Conservation (phyloP, 2,113 vertebrate species). For the Anser cygnoides region DNA sequence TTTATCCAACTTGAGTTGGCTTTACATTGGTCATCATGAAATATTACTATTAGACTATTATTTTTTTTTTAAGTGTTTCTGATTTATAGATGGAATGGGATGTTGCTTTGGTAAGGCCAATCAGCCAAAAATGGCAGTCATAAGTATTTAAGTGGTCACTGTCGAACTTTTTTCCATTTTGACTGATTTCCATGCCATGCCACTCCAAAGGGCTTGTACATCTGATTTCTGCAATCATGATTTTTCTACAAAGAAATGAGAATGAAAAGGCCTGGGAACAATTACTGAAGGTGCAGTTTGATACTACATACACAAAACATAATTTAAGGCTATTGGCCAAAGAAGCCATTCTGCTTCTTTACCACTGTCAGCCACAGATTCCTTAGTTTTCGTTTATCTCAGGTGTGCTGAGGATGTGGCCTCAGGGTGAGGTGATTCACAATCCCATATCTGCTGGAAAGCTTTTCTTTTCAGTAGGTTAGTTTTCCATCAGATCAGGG, state of each 20-base stretch:
- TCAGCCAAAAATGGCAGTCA: background rate
- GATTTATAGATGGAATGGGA: background rate
- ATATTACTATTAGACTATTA: background rate
- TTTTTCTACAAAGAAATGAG: background rate
- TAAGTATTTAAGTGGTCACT: background rate
- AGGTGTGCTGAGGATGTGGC: background rate
- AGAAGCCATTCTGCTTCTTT: background rate
- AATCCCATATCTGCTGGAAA: background rate
- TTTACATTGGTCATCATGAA: background rate
- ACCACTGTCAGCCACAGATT: background rate
- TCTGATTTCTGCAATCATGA: background rate
- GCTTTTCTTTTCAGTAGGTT: background rate
- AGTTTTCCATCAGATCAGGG: background rate
- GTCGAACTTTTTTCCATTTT: background rate
- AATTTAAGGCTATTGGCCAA: background rate
- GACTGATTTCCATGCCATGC: background rate
- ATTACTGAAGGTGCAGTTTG: background rate
- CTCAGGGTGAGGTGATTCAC: background rate
- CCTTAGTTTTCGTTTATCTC: background rate
- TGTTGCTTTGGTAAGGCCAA: background rate
- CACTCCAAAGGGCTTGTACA: background rate
- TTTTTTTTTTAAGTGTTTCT: background rate
- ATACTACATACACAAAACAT: background rate
- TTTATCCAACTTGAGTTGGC: background rate
- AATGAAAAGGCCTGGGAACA: background rate